Base-by-base conservation (phyloP, 1,140 invertebrate species). In the Dufourea novaeangliae region DNA sequence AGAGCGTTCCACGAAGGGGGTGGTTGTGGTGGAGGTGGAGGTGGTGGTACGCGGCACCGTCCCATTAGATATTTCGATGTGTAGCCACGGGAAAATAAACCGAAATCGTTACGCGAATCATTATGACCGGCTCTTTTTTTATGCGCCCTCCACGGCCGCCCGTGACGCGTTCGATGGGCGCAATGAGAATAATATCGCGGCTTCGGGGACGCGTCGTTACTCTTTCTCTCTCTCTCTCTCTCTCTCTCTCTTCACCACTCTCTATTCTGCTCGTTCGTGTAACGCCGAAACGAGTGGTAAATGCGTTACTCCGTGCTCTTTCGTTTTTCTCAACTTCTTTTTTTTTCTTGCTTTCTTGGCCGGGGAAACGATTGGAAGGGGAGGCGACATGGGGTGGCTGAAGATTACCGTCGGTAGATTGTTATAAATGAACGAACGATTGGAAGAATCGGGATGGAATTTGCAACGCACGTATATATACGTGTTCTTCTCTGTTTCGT, bases 11-110 rank as follows among this genome's bases (percentile, higher is more conserved):
- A 52, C 34, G 25, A 25, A 8, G 8, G 50, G 22, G 50, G 50
- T 2, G 46, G 50, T 7, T 4, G 5, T 7, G 22, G 11, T 6
- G 7, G 22, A 20, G n/a, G 50, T 7, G 2, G 7, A 4, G 50
- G 8, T 2, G 50, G 20, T 10, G 25, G 68, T 54, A 64, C 32
- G 67, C 72, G 54, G 52, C n/a, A n/a, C n/a, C 79, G 64, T 73
- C 82, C 72, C 82, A 84, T 85, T 85, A 85, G 78, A 78, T 84
- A 80, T 84, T 80, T 68, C 78, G 63, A 70, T 64, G 69, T 56
- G 74, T 74, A 73, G 52, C 44, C 59, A 32, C 52, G 52, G 75
- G 75, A 63, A 74, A 79, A 70, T 82, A 79, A 82, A 83, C 77
- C 67, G 80, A 41, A 69, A 83, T 73, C 67, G 72, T 71, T 64